These are phyloP conservation scores for Bucorvus abyssinicus DNA, from an alignment of 2,797 vertebrate genomes.

Conservation along the genomic window DNA sequence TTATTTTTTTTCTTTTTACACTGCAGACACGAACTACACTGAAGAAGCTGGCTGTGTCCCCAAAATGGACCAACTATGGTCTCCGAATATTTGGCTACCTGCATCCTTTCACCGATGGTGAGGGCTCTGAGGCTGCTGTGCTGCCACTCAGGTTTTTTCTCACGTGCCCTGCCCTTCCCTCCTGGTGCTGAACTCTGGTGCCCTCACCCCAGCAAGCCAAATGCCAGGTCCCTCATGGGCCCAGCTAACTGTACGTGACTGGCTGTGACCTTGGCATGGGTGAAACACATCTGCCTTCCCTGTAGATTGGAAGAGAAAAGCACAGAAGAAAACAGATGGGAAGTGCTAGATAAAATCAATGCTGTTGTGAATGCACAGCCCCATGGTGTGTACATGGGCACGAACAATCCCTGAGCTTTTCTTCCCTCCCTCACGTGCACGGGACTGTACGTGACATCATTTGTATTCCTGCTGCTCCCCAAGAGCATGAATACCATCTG, in stretches of 20 bases:
- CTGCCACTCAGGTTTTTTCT: fast-evolving
- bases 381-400: fast-evolving
- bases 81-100: constrained; percentile 95
- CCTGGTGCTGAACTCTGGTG: neutral
- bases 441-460: neutral
- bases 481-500: neutral
- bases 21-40: constrained; percentile 84
- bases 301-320: neutral
- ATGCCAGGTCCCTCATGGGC: fast-evolving
- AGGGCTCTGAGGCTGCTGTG: neutral
- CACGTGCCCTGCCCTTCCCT: neutral
- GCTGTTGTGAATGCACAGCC: neutral
- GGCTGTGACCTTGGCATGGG: neutral
- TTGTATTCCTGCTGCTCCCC: neutral
- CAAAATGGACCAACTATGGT: constrained; percentile 92
- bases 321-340: neutral
- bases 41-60: constrained; percentile 87
- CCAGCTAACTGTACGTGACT: neutral
- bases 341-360: neutral
- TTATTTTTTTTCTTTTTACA: neutral
- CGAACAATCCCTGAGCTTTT: neutral
- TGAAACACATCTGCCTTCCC: neutral
- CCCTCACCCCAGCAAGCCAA: neutral
- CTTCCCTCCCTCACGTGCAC: neutral
- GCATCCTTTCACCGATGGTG: constrained; percentile 86